These are phyloP conservation scores for Nomia melanderi DNA, from an alignment of 1,140 invertebrate species.

Conservation along the genomic window DNA sequence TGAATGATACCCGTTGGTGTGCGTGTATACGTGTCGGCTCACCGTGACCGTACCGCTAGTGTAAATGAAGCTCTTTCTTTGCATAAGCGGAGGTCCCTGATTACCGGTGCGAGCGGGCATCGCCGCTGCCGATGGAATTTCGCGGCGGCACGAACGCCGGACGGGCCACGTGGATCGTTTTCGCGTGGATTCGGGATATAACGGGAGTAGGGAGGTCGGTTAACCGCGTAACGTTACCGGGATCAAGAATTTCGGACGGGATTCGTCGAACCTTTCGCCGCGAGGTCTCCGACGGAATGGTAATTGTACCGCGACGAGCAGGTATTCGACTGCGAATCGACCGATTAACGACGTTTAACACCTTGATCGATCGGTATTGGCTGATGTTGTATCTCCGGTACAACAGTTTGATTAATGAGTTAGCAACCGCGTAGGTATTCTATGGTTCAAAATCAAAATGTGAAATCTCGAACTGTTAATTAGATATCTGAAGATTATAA, in stretches of 20 bases:
- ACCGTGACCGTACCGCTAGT: conserved; percentile 14
- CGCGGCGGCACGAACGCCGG: neutral
- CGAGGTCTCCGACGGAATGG: conserved; percentile 36
- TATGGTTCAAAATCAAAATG: too few relatives aligned
- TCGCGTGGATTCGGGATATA: conserved; percentile 44
- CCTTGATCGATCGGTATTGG: conserved; percentile 10
- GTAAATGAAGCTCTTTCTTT: neutral
- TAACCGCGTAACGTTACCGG: conserved; percentile 25
- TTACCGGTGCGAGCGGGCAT: neutral
- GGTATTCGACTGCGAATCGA: conserved; percentile 5
- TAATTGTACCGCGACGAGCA: conserved; percentile 17
- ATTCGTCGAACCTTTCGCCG: conserved; percentile 27
- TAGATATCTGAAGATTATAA: too few relatives aligned
- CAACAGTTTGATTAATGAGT: too few relatives aligned
- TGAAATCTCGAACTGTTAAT: too few relatives aligned
- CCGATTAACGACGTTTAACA: too few relatives aligned
- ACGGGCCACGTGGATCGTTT: neutral
- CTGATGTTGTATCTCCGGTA: neutral
- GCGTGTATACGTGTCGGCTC: neutral
- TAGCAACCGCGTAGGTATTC: too few relatives aligned
- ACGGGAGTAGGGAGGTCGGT: conserved; percentile 39
- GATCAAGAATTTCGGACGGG: conserved; percentile 25
- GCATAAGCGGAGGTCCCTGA: neutral
- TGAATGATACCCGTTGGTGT: neutral
- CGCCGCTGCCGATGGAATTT: neutral